Base-by-base conservation (phyloP, 2,113 vertebrate genomes). In the Thermophis baileyi region DNA sequence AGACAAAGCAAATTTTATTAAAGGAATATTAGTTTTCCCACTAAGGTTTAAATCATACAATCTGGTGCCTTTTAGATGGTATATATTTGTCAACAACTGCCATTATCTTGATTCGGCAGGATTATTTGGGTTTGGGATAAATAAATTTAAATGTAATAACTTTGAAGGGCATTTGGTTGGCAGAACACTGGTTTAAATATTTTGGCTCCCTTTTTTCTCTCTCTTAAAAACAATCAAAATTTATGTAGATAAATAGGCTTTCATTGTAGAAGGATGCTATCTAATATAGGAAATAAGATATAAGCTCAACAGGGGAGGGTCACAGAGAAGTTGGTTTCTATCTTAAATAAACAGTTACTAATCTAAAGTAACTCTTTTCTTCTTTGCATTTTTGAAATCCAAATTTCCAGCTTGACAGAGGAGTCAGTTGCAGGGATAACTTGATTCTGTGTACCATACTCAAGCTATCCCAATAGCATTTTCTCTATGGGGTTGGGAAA, bases 401-500 rank as follows among this genome's bases (percentile, higher is more conserved):
- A 20, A 27, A 60, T 40, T 10, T 6, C 0, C 0, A 4, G 44
- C 22, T 69, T 51, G 18, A 20, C 47, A 50, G n/a, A 12, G 51
- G 6, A 20, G 18, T 81, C 88, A 0, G 0, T 87, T 88, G 24
- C 0, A 12, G 89, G 0, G 7, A 40, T 46, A 89, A 0, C 20
- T 85, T 30, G 0, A 10, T 20, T 94, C 94, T 93, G 86, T 95
- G 87, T 40, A 3, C 35, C 1, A 7, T 18, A 25, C 11, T 3
- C 88, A 86, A 54, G 54, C 91, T 22, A 94, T 85, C 54, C 25
- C 95, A 16, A 89, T 94, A 7, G 89, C 49, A 16, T 89, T 95
- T 88, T 85, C 94, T 63, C 85, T 87, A 93, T 0, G 20, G 96
- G 35, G 74, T 81, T 10, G 92, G 95, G 95, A 95, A 97, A 95